These are phyloP conservation scores for Cossypha heuglini DNA, from an alignment of 2,797 vertebrate genomes.

Conservation along the genomic window DNA sequence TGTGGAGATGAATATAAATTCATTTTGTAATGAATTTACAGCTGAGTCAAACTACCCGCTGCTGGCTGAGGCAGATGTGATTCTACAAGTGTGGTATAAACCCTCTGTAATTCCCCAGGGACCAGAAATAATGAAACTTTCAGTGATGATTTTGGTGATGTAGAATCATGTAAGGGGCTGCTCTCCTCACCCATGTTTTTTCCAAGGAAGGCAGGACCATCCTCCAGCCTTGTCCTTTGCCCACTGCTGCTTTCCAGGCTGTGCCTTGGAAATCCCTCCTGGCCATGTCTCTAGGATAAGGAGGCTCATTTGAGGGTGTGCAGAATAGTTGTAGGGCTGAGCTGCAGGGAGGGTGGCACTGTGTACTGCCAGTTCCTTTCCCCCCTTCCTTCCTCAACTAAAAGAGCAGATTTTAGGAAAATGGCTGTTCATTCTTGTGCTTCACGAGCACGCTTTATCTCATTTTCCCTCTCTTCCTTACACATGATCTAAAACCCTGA, in stretches of 20 bases:
- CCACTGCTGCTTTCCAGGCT: background rate
- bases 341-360: background rate
- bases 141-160: background rate
- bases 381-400: background rate
- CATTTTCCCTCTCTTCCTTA: background rate
- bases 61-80: background rate
- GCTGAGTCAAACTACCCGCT: background rate
- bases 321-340: background rate
- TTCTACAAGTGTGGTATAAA: background rate
- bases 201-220: background rate
- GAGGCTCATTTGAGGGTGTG: background rate
- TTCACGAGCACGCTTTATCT: background rate
- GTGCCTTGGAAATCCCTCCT: background rate
- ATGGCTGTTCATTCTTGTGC: background rate
- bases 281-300: accelerated
- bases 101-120: background rate
- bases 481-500: background rate
- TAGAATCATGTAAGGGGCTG: background rate
- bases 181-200: background rate
- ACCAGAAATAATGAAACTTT: background rate
- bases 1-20: slow-evolving; percentile 41
- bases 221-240: background rate
- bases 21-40: slow-evolving; percentile 4
- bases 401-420: background rate
- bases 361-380: background rate